Evolutionary conservation across 1,140 invertebrate genomes (phyloP).

Genomic region (Amyelois transitella): DNA sequence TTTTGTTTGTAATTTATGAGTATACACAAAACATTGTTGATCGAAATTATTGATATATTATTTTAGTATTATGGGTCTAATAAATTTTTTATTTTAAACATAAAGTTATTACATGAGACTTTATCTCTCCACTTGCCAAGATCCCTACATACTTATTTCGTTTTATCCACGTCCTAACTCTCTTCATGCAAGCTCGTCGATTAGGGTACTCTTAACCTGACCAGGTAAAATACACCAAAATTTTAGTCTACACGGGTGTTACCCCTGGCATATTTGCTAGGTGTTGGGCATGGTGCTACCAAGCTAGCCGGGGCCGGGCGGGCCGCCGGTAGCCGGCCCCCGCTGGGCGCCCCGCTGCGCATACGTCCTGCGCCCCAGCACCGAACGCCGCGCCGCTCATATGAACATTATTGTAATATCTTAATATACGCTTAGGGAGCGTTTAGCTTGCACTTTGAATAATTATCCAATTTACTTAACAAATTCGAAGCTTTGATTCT

Average conservation of each 20-base stretch:
- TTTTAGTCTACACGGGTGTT: conserved; percentile 12
- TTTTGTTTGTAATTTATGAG: too few relatives aligned
- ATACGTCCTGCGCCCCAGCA: conserved; percentile 25
- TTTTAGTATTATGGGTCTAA: too few relatives aligned
- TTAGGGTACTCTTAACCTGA: too few relatives aligned
- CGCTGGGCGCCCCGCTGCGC: conserved; percentile 52
- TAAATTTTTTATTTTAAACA: too few relatives aligned
- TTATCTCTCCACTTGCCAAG: too few relatives aligned
- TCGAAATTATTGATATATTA: too few relatives aligned
- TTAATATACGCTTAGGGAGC: conserved; percentile 64
- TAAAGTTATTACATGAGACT: too few relatives aligned
- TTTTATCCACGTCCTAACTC: too few relatives aligned
- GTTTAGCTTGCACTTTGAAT: conserved; percentile 46
- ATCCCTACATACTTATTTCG: too few relatives aligned
- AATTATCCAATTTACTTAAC: conserved; percentile 48
- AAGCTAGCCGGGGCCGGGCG: conserved; percentile 1
- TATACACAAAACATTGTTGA: too few relatives aligned
- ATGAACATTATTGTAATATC: conserved; percentile 63
- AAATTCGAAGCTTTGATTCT: neutral
- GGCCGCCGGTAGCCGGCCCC: conserved; percentile 49
- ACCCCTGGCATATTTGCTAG: conserved; percentile 9
- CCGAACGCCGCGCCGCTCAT: conserved; percentile 18
- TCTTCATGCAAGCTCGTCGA: too few relatives aligned
- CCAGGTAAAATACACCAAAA: conserved; percentile 8
- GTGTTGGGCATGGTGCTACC: conserved; percentile 21